Percentiles rank a stretch among this genome's conserved stretches.
phyloP scores from a whole-genome alignment of 2,888 invertebrate species.

The Phyllotreta striolata region DNA sequence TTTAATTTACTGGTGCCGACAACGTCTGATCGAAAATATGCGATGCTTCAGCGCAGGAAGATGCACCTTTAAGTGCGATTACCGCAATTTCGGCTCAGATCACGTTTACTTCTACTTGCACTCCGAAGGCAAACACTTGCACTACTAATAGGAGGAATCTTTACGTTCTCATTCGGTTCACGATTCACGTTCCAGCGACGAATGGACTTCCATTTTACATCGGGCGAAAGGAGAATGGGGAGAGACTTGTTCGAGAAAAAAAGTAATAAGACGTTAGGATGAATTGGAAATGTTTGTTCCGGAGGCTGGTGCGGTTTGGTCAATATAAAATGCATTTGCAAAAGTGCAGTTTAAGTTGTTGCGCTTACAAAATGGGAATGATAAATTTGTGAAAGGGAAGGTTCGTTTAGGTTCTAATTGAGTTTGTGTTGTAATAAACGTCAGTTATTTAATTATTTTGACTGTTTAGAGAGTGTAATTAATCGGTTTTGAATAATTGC shows the following conservation, averaged over 20 bases:
- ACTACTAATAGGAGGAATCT: constrained; percentile 30
- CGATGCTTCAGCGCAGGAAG: constrained; percentile 13
- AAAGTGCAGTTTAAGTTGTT: no score
- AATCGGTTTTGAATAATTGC: no score
- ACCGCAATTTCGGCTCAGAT: constrained; percentile 17
- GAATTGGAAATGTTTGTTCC: constrained; percentile 7
- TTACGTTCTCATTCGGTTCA: constrained; percentile 28
- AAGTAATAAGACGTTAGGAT: background rate
- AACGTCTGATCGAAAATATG: constrained; percentile 11
- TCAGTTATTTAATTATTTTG: no score
- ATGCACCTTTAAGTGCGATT: constrained; percentile 14
- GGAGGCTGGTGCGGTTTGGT: background rate
- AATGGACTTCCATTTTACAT: constrained; percentile 25
- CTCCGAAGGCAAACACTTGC: constrained; percentile 30
- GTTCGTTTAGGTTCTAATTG: no score
- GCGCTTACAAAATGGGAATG: no score
- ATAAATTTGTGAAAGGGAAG: no score
- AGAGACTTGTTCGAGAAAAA: background rate
- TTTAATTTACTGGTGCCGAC: constrained; percentile 6
- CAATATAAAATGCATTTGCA: background rate
- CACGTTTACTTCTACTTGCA: constrained; percentile 29
- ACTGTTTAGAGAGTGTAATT: no score
- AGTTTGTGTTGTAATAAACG: no score
- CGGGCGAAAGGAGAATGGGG: constrained; percentile 15
- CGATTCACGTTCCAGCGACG: constrained; percentile 21